Percentiles rank a stretch among this genome's conserved stretches.
These are phyloP conservation scores for Caenorhabditis elegans DNA, from an alignment of 1,140 invertebrate species.

Conservation along the genomic window DNA sequence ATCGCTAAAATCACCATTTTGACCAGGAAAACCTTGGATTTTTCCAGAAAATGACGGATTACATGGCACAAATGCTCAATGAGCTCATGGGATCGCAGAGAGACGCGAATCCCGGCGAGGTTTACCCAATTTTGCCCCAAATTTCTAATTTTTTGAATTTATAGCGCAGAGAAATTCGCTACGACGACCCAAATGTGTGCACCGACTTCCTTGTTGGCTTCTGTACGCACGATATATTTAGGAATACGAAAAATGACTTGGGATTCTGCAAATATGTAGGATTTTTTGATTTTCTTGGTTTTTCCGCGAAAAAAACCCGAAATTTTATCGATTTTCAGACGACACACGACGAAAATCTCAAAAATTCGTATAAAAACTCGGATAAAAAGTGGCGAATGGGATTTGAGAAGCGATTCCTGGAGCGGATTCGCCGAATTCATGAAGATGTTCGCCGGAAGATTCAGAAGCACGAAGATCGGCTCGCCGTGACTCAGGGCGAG, in stretches of 20 bases:
- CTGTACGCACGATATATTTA: constrained; percentile 39
- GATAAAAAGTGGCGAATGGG: background rate
- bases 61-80: constrained; percentile 47
- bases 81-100: constrained; percentile 44
- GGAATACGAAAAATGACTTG: constrained; percentile 46
- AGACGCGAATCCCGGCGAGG: constrained; percentile 44
- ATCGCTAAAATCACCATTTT: no score
- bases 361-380: constrained; percentile 10
- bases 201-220: constrained; percentile 40
- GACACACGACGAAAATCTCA: constrained; percentile 41
- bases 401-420: constrained; percentile 42
- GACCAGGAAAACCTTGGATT: no score
- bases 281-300: background rate
- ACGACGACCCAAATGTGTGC: constrained; percentile 42
- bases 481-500: constrained; percentile 31
- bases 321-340: background rate
- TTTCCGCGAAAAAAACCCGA: background rate
- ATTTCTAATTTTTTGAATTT: no score
- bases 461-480: constrained; percentile 38
- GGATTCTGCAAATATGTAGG: constrained; percentile 38
- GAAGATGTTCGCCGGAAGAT: constrained; percentile 42
- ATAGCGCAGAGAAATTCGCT: constrained; percentile 1
- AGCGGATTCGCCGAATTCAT: constrained; percentile 6
- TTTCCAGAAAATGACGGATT: constrained; percentile 40
- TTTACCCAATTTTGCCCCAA: no score